Percentiles rank a stretch among this genome's conserved stretches.
Evolutionary conservation across 2,888 invertebrate species (phyloP).

Genomic region (Agrenia bidenticulata): DNA sequence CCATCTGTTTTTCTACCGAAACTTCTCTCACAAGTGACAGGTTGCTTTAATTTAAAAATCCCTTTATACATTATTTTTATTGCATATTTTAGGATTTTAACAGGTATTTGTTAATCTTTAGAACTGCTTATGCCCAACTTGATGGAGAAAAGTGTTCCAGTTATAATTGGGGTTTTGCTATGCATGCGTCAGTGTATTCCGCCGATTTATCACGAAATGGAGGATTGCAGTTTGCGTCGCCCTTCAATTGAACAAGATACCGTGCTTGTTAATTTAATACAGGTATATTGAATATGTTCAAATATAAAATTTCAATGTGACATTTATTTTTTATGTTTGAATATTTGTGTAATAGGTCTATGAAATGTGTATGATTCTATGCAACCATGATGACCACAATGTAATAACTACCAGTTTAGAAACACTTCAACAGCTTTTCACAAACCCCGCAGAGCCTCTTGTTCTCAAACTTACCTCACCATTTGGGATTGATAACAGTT

Average conservation of each 20-base stretch:
- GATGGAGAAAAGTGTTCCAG: constrained; percentile 49
- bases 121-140: constrained; percentile 48
- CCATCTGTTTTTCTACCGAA: constrained; percentile 67
- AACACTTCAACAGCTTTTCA: constrained; percentile 65
- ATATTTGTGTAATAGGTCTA: constrained; percentile 64
- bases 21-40: constrained; percentile 66
- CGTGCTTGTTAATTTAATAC: constrained; percentile 35
- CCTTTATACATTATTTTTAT: neutral
- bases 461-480: constrained; percentile 61
- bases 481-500: constrained; percentile 56
- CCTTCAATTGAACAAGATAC: constrained; percentile 31
- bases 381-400: constrained; percentile 73
- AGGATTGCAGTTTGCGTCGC: constrained; percentile 19
- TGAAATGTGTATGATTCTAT: constrained; percentile 66
- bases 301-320: neutral
- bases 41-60: constrained; percentile 55
- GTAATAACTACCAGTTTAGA: constrained; percentile 85
- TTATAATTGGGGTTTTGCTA: constrained; percentile 47
- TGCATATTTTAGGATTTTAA: neutral
- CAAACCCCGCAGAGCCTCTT: constrained; percentile 61
- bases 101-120: constrained; percentile 20
- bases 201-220: constrained; percentile 38
- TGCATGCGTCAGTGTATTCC: constrained; percentile 49
- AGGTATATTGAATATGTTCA: constrained; percentile 22
- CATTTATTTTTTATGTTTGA: constrained; percentile 48